Evolutionary conservation across 1,140 invertebrate genomes (phyloP), one percentile per base, ranked within the genome.

Genomic region (Drosophila sp.): DNA sequence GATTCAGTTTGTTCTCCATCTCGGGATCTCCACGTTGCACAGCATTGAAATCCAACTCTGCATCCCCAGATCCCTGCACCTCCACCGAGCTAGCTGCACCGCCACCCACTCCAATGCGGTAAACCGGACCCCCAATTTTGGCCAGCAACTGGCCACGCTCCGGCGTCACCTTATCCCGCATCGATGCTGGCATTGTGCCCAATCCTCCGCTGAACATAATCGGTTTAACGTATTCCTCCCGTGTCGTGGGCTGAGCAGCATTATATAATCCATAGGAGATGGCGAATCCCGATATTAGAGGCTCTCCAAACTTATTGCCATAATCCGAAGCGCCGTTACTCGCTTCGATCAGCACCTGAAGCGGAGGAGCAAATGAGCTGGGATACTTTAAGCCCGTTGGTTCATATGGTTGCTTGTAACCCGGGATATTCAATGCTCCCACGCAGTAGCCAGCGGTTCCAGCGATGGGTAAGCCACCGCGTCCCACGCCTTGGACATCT

Each of bases 241-340:
- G 93, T 72, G 95, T 94, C 32, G 94, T 94, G 36, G 92, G 90
- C 13, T 57, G 34, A 0, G 71, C 78, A 0, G 92, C 91, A 80
- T 97, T 94, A 0, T 93, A 92, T 80, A 97, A 93, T 7, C 98
- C 98, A 92, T 97, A 99, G 0, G 98, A 97, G 58, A 98, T 94
- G 0, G 96, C 95, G 92, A 99, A 99, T 21, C 98, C 98, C 80
- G 93, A 92, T 58, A 99, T 94, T 1, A 99, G 93, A 2, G 98
- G 98, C 92, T 99, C 98, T 0, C 98, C 98, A 93, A 99, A 99
- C 93, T 99, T 99, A 91, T 99, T 99, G 4, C 98, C 98, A 93
- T 99, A 99, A 93, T 99, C 98, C 0, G 98, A 99, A 9, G 98
- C 98, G 7, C 98, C 98, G 92, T 99, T 99, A 91, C 97, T 98